Conservation (phyloP, 1,140 invertebrate species). For the Solenopsis fugax region DNA sequence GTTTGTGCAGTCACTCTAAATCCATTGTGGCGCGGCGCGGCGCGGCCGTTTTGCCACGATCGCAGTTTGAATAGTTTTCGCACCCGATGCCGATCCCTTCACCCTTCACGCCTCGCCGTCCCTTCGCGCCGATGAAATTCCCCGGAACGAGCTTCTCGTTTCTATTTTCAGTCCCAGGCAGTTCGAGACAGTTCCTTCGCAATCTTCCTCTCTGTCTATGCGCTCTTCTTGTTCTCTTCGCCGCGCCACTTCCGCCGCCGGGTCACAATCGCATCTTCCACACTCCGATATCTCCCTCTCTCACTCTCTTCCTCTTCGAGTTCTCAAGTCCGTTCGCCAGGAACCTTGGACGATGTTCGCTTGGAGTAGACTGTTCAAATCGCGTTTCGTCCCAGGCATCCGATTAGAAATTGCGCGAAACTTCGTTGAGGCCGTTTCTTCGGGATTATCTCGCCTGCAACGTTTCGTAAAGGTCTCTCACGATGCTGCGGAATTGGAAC, state of each 20-base stretch:
- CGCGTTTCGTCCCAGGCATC: constrained; percentile 30
- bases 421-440: constrained; percentile 25
- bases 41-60: constrained; percentile 34
- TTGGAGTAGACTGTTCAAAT: constrained; percentile 28
- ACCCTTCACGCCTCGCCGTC: too few relatives aligned
- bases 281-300: constrained; percentile 11
- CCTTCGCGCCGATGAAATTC: constrained; percentile 49
- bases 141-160: constrained; percentile 49
- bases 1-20: constrained; percentile 15
- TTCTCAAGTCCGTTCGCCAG: constrained; percentile 12
- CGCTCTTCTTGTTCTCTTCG: constrained; percentile 17
- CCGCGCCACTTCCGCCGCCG: constrained; percentile 38
- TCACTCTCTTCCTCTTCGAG: neutral
- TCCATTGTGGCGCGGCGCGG: constrained; percentile 10
- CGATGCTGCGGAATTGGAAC: neutral
- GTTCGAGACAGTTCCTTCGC: constrained; percentile 34
- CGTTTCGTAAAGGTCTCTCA: neutral
- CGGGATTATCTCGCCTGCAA: constrained; percentile 27
- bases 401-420: constrained; percentile 51
- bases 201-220: constrained; percentile 21
- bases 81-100: constrained; percentile 17
- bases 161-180: constrained; percentile 44
- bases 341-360: constrained; percentile 35
- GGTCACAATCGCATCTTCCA: constrained; percentile 29
- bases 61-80: constrained; percentile 40